phyloP scores from a whole-genome alignment of 2,888 invertebrate genomes.

The Lamellibrachia satsuma region DNA sequence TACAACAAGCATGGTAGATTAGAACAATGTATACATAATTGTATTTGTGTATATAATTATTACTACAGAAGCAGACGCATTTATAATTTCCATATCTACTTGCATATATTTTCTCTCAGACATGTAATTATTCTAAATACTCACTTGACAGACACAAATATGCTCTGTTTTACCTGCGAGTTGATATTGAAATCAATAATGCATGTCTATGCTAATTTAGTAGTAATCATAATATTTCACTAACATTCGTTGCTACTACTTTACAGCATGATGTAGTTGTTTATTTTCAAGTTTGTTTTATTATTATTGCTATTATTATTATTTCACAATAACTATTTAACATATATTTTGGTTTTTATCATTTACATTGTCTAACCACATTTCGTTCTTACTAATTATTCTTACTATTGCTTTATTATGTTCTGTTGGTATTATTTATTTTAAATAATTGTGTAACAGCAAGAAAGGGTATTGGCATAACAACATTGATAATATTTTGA shows the following conservation, averaged over 20 bases:
- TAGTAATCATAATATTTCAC: neutral
- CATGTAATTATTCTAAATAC: neutral
- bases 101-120: neutral
- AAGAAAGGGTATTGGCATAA: neutral
- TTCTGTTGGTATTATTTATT: neutral
- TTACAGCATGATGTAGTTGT: neutral
- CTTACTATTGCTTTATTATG: neutral
- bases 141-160: neutral
- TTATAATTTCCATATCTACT: slow-evolving; percentile 13
- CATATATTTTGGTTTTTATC: neutral
- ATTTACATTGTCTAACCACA: neutral
- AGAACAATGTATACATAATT: neutral
- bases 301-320: neutral
- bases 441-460: neutral
- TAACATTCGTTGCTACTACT: neutral
- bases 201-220: neutral
- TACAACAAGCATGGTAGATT: neutral
- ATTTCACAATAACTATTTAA: neutral
- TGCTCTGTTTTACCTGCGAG: neutral
- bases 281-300: neutral
- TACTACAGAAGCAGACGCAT: neutral
- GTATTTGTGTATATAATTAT: neutral
- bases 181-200: slow-evolving; percentile 5
- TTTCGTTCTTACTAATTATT: neutral
- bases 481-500: neutral